A percentile compares a stretch with the other conserved stretches of the same genome.
Conservation (phyloP, 2,113 vertebrate species). For the Corydoras sp. region DNA sequence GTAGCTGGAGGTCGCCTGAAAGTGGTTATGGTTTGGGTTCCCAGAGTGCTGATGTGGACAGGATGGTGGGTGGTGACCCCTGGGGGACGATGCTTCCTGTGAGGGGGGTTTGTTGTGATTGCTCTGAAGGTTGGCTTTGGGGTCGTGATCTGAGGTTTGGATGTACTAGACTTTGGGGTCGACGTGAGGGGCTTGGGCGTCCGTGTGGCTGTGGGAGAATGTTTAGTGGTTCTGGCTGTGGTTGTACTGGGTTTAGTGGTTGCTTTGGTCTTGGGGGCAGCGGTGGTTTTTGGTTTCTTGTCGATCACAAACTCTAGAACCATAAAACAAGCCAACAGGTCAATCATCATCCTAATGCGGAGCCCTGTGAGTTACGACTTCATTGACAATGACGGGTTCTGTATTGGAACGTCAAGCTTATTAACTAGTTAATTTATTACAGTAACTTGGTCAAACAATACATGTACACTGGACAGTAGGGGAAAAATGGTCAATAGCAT, state of each 20-base stretch:
- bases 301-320: conserved; percentile 66
- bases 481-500: too few species aligned
- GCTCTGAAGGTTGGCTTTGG: conserved; percentile 36
- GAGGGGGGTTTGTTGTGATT: conserved; percentile 13
- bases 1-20: conserved; percentile 29
- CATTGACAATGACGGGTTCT: too few species aligned
- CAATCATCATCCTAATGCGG: neutral
- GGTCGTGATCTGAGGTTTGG: conserved; percentile 29
- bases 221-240: neutral
- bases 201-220: conserved; percentile 13
- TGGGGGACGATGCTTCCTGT: neutral
- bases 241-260: conserved; percentile 23
- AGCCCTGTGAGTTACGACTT: neutral
- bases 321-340: conserved; percentile 4
- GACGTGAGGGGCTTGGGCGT: neutral
- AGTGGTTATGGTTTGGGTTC: conserved; percentile 34
- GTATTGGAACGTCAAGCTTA: too few species aligned
- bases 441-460: too few species aligned
- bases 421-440: too few species aligned
- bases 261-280: conserved; percentile 29
- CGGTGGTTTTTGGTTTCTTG: conserved; percentile 62
- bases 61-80: neutral
- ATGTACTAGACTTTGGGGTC: conserved; percentile 31
- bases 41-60: conserved; percentile 32
- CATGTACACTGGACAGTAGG: too few species aligned